Evolutionary conservation across 1,140 invertebrate genomes (phyloP), one percentile per base, ranked within the genome.

Genomic region (Diplogasteroides magnus): DNA sequence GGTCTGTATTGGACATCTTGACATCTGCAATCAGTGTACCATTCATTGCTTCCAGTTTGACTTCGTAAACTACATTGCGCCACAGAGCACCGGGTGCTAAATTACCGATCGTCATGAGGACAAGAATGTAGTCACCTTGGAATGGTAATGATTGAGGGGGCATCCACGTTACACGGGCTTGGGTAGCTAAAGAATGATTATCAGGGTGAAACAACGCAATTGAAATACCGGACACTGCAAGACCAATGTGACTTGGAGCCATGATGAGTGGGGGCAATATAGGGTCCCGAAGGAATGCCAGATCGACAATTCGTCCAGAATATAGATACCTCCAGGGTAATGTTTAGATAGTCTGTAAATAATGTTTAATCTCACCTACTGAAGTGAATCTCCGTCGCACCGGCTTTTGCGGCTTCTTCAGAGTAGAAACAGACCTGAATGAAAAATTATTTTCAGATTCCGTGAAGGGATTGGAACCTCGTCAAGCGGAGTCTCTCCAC

Each of bases 401-500:
- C 29, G 13, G 25, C 59, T 23, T 64, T 64, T 28, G 31, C 14
- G 14, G 2, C 6, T 15, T 68, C 59, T 68, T 68, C 66, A 13
- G 66, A 68, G 31, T 68, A 68, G 57, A 68, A 68, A 68, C 66
- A 68, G n/a, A 68, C 28, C 59, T 61, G 59, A n/a, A 13, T 13
- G 23, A 11, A 26, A 26, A 25, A 29, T 26, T 13, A 23, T 26
- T 25, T 61, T 23, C n/a, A n/a, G n/a, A n/a, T n/a, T n/a, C n/a
- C n/a, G n/a, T n/a, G n/a, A n/a, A n/a, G n/a, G n/a, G n/a, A 26
- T 61, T 61, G 28, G 28, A 61, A 29, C 66, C 11, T 31, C 66
- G 1, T 68, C 66, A 55, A 61, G 61, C 14, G 57, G 61, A 25
- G 66, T 23, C 11, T 68, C 66, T 0, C 66, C 66, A 1, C 66